Evolutionary conservation across 2,113 vertebrate genomes (phyloP), one percentile per base, ranked within the genome.

Genomic region (Erythrocercus mccallii): DNA sequence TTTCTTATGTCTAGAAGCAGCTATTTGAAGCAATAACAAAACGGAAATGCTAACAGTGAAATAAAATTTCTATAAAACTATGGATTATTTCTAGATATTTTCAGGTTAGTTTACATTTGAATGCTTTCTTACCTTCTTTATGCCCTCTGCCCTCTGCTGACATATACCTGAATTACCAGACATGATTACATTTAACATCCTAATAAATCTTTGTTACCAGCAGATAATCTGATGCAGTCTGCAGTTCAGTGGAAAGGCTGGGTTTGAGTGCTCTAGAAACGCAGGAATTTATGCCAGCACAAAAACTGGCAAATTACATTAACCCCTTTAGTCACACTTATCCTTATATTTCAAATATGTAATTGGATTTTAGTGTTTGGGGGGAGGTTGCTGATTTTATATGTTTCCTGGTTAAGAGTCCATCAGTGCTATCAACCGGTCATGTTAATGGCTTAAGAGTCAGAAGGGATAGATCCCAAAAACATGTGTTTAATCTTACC

Each of bases 61-160:
- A 72, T 5, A n/a, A 62, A 86, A 69, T 22, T 25, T 30, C 35
- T 16, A 21, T 66, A 18, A 78, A 86, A 16, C 14, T 51, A 10
- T 40, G 31, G 11, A 13, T 76, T 81, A 53, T 53, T 90, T 40
- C 37, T 60, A 61, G 4, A 2, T 71, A 40, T 84, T 92, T 94
- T 77, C 64, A 74, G 54, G 23, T 61, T 65, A 56, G 47, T 18
- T 76, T 85, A 37, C 20, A 76, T 44, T 13, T 65, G 54, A 81
- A 70, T 23, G 11, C 12, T 81, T 88, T 95, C 30, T 72, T 31
- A 76, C 21, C 61, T 57, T 68, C 37, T 38, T 58, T 83, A 16
- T 90, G 90, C 92, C 78, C 88, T 94, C 79, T 90, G 90, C 92
- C 78, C 88, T 94, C 79, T 95, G 70, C 83, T 92, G 90, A 80